These are phyloP conservation scores for Ferrisia virgata DNA, from an alignment of 2,888 invertebrate species.

Conservation along the genomic window DNA sequence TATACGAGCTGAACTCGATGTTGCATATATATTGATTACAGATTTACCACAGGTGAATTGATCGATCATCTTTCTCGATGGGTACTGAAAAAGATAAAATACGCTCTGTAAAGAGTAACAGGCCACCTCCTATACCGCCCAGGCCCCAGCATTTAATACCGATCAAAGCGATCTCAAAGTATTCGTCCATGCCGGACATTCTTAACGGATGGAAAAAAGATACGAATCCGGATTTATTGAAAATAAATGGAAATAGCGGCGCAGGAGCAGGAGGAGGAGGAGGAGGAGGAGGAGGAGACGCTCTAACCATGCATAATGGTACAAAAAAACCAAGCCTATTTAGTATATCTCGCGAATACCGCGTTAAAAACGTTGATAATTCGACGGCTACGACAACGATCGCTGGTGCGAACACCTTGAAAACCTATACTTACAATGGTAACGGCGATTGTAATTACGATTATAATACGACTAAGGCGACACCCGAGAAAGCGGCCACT, in stretches of 20 bases:
- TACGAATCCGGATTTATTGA: conserved; percentile 44
- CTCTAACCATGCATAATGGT: not conserved
- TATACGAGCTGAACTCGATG: not conserved
- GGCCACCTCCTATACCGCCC: conserved; percentile 43
- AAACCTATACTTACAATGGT: not conserved
- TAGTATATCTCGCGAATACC: conserved; percentile 17
- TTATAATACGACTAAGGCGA: not conserved
- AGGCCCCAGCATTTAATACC: conserved; percentile 43
- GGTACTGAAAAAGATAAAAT: conserved; percentile 33
- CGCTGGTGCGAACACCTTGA: not conserved
- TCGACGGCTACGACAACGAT: no score
- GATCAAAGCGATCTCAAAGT: conserved; percentile 35
- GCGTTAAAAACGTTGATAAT: conserved; percentile 9
- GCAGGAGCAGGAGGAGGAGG: not conserved
- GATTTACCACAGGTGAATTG: not conserved
- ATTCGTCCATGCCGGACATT: conserved; percentile 44
- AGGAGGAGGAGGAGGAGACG: not conserved
- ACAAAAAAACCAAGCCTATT: not conserved
- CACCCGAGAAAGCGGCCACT: not conserved
- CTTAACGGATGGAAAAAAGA: conserved; percentile 41
- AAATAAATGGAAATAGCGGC: not conserved
- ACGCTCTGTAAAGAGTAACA: conserved; percentile 9
- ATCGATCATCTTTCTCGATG: not conserved
- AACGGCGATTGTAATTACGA: conserved; percentile 15
- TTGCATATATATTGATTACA: not conserved